Evolutionary conservation across 2,888 invertebrate genomes (phyloP).

Genomic region (Tipula unca): DNA sequence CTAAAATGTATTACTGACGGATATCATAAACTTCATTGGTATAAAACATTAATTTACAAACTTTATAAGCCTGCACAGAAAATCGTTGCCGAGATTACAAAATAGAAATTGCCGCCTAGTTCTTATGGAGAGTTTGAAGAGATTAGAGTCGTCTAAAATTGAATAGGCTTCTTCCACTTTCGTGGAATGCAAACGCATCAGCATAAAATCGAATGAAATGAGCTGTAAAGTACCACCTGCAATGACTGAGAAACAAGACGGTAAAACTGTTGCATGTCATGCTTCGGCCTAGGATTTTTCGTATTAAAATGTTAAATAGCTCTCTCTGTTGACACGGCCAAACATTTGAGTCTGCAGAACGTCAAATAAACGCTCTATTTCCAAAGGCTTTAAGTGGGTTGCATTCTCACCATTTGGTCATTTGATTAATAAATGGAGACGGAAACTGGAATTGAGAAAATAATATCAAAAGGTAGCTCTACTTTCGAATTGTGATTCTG

Average conservation of each 20-base stretch:
- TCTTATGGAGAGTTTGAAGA: too few relatives aligned
- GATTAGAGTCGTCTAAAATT: too few relatives aligned
- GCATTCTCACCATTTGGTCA: slow-evolving; percentile 52
- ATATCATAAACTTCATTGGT: too few relatives aligned
- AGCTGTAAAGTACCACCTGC: slow-evolving; percentile 42
- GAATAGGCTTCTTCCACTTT: too few relatives aligned
- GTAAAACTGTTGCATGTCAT: slow-evolving; percentile 47
- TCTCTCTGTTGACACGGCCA: slow-evolving; percentile 39
- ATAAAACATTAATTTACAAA: too few relatives aligned
- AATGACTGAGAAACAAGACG: slow-evolving; percentile 45
- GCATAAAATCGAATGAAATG: slow-evolving; percentile 43
- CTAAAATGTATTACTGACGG: too few relatives aligned
- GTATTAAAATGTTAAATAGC: slow-evolving; percentile 35
- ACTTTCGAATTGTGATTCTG: slow-evolving; percentile 35
- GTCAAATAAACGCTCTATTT: slow-evolving; percentile 44
- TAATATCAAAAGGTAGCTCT: slow-evolving; percentile 42
- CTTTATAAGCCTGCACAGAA: too few relatives aligned
- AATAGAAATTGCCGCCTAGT: too few relatives aligned
- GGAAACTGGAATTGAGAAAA: slow-evolving; percentile 45
- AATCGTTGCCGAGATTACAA: too few relatives aligned
- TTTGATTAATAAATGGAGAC: slow-evolving; percentile 50
- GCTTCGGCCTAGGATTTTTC: slow-evolving; percentile 49
- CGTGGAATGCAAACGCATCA: slow-evolving; percentile 43
- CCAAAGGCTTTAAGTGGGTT: slow-evolving; percentile 44
- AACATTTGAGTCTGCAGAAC: slow-evolving; percentile 34